These are phyloP conservation scores for Caenorhabditis angaria DNA, from an alignment of 2,888 invertebrate species.

Conservation along the genomic window DNA sequence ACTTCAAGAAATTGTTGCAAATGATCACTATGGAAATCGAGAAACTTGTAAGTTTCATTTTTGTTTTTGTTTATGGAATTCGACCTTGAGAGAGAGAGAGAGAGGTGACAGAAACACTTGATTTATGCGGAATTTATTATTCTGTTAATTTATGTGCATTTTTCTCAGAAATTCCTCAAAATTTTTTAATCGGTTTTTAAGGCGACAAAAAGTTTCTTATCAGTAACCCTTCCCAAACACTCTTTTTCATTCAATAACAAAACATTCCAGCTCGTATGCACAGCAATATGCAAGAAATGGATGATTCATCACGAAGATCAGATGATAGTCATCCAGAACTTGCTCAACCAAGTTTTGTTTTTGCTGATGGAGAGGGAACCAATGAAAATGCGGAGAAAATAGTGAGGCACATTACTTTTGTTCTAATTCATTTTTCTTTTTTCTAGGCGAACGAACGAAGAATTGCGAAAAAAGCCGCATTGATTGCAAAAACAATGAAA, in stretches of 20 bases:
- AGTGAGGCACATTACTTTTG: conserved; percentile 37
- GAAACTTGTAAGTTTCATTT: neutral
- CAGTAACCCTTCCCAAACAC: too few relatives aligned
- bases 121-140: too few relatives aligned
- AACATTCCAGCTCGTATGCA: conserved; percentile 16
- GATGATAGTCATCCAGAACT: conserved; percentile 36
- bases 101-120: too few relatives aligned
- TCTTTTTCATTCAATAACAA: conserved; percentile 3
- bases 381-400: conserved; percentile 59
- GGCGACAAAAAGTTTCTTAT: too few relatives aligned
- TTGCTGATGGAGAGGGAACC: conserved; percentile 40
- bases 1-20: conserved; percentile 35
- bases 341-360: conserved; percentile 27
- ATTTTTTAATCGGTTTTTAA: too few relatives aligned
- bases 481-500: conserved; percentile 67
- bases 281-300: conserved; percentile 11
- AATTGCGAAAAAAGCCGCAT: conserved; percentile 66
- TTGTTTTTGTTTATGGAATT: neutral
- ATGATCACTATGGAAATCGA: conserved; percentile 25
- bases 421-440: neutral
- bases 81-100: too few relatives aligned
- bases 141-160: conserved; percentile 4
- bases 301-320: conserved; percentile 18
- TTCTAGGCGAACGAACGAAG: conserved; percentile 56
- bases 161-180: too few relatives aligned